Conservation (phyloP, 1,140 invertebrate genomes). For the Atta texana region DNA sequence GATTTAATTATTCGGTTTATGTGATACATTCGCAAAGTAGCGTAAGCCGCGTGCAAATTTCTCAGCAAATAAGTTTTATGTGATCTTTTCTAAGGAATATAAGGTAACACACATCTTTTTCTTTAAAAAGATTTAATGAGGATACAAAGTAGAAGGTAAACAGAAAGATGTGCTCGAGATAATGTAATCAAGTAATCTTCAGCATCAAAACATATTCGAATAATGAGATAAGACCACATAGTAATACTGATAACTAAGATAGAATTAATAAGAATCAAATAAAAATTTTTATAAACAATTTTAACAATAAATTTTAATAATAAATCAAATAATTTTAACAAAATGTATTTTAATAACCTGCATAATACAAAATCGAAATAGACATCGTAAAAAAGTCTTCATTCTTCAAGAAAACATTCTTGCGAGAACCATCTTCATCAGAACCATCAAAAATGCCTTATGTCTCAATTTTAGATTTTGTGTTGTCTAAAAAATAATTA, state of each 20-base stretch:
- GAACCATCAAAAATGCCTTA: too few species aligned
- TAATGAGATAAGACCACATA: background rate
- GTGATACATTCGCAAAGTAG: background rate
- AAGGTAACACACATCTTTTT: background rate
- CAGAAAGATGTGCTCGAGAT: background rate
- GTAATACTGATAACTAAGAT: background rate
- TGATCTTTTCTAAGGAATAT: background rate
- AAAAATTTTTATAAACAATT: background rate
- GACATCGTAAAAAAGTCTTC: too few species aligned
- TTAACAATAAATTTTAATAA: too few species aligned
- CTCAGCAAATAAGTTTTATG: background rate
- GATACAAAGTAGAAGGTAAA: slow-evolving; percentile 6
- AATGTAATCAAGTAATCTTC: slow-evolving; percentile 26
- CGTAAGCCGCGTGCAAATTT: background rate
- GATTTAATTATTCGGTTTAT: slow-evolving; percentile 17
- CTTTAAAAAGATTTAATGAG: slow-evolving; percentile 31
- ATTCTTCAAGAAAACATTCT: too few species aligned
- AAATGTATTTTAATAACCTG: too few species aligned
- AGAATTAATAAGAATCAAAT: background rate
- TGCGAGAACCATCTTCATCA: too few species aligned
- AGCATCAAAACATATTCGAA: background rate
- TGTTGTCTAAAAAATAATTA: too few species aligned
- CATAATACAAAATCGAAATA: too few species aligned
- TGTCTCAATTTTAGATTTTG: too few species aligned
- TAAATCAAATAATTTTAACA: too few species aligned